Evolutionary conservation across 1,140 invertebrate species (phyloP), one percentile per base, ranked within the genome.

Genomic region (Archivesica marissinica): DNA sequence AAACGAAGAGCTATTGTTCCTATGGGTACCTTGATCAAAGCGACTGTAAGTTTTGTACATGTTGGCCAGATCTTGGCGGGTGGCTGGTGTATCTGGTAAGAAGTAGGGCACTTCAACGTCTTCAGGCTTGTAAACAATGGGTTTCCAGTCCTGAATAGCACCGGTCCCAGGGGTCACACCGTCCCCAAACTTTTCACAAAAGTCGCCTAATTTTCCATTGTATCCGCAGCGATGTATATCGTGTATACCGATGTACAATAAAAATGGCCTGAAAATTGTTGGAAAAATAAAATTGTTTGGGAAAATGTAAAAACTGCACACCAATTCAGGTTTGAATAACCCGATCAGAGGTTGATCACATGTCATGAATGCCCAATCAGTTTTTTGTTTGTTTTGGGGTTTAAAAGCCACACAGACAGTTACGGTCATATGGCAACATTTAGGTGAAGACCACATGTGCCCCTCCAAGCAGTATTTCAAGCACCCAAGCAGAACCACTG

Each of bases 11-110:
- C n/a, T n/a, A n/a, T n/a, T n/a, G n/a, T n/a, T n/a, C n/a, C n/a
- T n/a, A n/a, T n/a, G n/a, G n/a, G 70, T 91, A 97, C 97, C 97
- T 96, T 98, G 97, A 94, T 98, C 97, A 28, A 98, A 94, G 85
- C 97, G 94, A 0, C 97, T 97, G 86, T 98, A 97, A 0, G 97
- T 97, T 52, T 97, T 98, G 90, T 98, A 98, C 93, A 98, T 97
- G 0, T 97, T 96, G 9, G 97, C 96, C 83, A 98, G 95, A 89
- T 98, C 97, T 90, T 95, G 92, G 72, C 97, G 94, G 0, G 97
- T 97, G 23, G 96, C 95, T 89, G 96, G 95, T 0, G 97, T 98
- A 90, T 98, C 96, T 91, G 97, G 96, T n/a, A 98, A 94, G 93
- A 96, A 96, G 91, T 97, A 97, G 0, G 97, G 97, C 44, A 98